Base-by-base conservation (phyloP, 2,113 vertebrate species). In the Hippocampus zosterae region DNA sequence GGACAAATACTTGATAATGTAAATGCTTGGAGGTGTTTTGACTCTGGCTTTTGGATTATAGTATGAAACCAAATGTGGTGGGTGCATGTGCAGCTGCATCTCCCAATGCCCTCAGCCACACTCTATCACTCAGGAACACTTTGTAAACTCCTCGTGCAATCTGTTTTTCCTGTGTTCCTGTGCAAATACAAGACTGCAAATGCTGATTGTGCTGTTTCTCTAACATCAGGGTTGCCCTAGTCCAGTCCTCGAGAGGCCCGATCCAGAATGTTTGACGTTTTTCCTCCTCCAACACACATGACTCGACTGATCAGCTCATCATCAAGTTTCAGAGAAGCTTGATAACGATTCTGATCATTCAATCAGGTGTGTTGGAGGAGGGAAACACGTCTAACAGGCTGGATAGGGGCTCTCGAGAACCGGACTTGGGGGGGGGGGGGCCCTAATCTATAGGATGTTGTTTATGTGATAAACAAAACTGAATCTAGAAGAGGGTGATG, bases 91-190 rank as follows among this genome's bases (percentile, higher is more conserved):
- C 57, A 64, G 61, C 37, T 57, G 42, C 65, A 33, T 11, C 10
- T 52, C 25, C 27, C 44, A 48, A 41, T 53, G 60, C 0, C 69
- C 7, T n/a, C 46, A 48, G 73, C 9, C 65, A 60, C 56, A 37
- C 33, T 13, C 33, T 42, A 59, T 59, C 27, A 29, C 65, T 68
- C 23, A 9, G 72, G 57, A 48, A 48, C 66, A 56, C 48, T 68
- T 15, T 70, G 19, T 53, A 63, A 71, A 70, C 44, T 21, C 59
- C 75, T 74, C 65, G 50, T 76, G 81, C 60, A 75, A 48, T 80
- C 69, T 72, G 67, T 67, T 56, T 56, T 25, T 52, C 72, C 64
- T 59, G 78, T 25, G 67, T 66, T 25, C 23, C 40, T 65, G n/a
- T 23, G 21, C 41, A 65, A 46, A 46, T 23, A 65, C 37, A 41